Percentiles rank a stretch among this genome's conserved stretches.
Conservation (phyloP, 1,140 invertebrate species). For the Drosophila pseudoobscura region DNA sequence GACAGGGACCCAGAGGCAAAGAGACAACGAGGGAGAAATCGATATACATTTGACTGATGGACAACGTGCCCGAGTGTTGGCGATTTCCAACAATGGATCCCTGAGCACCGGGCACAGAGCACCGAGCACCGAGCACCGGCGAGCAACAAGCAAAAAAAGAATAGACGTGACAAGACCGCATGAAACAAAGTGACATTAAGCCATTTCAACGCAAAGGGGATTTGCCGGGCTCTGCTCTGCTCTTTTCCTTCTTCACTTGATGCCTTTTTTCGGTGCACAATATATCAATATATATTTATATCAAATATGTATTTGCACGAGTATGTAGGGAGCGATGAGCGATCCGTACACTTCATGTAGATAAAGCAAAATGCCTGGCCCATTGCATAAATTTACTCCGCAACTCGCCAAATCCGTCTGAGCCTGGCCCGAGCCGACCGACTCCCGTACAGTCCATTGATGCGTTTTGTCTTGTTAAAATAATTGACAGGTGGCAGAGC, state of each 20-base stretch:
- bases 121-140: constrained; percentile 5
- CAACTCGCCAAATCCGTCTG: constrained; percentile 29
- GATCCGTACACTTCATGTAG: constrained; percentile 42
- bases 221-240: constrained; percentile 34
- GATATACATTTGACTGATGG: constrained; percentile 78
- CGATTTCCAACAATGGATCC: constrained; percentile 37
- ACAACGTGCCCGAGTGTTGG: constrained; percentile 38
- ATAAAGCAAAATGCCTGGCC: constrained; percentile 56
- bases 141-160: constrained; percentile 32
- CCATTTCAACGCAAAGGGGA: constrained; percentile 80
- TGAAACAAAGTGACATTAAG: constrained; percentile 80
- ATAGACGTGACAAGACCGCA: constrained; percentile 77
- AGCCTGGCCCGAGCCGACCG: not conserved
- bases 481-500: constrained; percentile 71
- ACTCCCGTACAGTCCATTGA: constrained; percentile 44
- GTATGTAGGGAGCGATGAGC: constrained; percentile 1
- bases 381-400: constrained; percentile 64
- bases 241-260: constrained; percentile 37
- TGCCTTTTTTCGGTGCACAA: constrained; percentile 33
- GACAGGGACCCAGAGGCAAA: constrained; percentile 1
- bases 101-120: not conserved
- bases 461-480: constrained; percentile 81
- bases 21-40: constrained; percentile 52
- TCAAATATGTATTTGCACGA: constrained; percentile 25
- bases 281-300: constrained; percentile 52